phyloP scores from a whole-genome alignment of 2,888 invertebrate species.

The Drosophila mayaguana region DNA sequence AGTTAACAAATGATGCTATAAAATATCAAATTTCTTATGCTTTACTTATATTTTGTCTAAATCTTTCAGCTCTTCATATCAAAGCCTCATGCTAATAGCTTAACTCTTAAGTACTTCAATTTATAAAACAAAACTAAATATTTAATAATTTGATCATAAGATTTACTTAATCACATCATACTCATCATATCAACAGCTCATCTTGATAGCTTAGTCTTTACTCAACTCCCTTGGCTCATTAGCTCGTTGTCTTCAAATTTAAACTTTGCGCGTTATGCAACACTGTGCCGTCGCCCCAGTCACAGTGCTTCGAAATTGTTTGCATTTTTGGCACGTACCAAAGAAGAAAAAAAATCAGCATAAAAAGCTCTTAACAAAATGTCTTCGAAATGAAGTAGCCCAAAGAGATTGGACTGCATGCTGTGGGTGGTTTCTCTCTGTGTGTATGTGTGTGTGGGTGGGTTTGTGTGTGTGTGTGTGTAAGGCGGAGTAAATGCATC shows the following conservation, averaged over 20 bases:
- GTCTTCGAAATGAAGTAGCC: constrained; percentile 46
- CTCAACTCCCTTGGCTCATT: constrained; percentile 20
- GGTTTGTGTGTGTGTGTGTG: neutral
- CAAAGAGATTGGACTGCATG: constrained; percentile 22
- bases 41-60: neutral
- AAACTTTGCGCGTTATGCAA: constrained; percentile 17
- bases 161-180: neutral
- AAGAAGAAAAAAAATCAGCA: constrained; percentile 44
- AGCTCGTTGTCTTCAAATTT: constrained; percentile 5
- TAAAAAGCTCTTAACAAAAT: constrained; percentile 45
- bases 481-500: constrained; percentile 33
- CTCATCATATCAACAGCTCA: neutral
- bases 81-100: too few relatives aligned
- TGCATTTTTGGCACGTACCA: constrained; percentile 56
- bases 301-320: constrained; percentile 33
- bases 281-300: neutral
- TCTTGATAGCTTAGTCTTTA: neutral
- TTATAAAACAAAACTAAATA: too few relatives aligned
- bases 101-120: too few relatives aligned
- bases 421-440: neutral
- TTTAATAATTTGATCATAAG: neutral
- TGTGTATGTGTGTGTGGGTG: neutral
- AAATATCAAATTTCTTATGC: neutral
- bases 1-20: too few relatives aligned
- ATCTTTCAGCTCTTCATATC: too few relatives aligned